These are phyloP conservation scores for Lithophane semibrunnea DNA, from an alignment of 2,888 invertebrate genomes.

Conservation along the genomic window DNA sequence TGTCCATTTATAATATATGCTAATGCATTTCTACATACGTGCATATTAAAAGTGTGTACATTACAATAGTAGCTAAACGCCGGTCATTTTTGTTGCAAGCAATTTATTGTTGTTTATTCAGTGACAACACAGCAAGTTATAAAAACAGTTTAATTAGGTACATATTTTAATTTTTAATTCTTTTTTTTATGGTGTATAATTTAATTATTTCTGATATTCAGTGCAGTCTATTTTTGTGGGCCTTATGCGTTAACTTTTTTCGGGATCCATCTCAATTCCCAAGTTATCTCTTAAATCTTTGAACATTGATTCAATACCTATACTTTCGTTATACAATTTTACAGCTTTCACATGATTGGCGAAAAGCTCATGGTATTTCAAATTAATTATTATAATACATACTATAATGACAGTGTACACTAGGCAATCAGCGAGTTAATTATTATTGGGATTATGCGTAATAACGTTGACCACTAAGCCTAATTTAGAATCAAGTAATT, in stretches of 20 bases:
- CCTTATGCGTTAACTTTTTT: not conserved
- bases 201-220: not conserved
- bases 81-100: not conserved
- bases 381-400: not conserved
- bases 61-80: not conserved
- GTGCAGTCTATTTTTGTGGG: not conserved
- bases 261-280: too few relatives aligned
- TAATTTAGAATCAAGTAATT: not conserved
- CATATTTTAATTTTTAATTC: too few relatives aligned
- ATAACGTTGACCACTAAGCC: not conserved
- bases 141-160: not conserved
- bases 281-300: not conserved
- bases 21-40: not conserved
- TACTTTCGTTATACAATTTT: not conserved
- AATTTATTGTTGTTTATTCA: not conserved
- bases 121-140: not conserved
- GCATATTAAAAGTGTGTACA: not conserved
- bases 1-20: not conserved
- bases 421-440: not conserved
- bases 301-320: not conserved
- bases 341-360: not conserved
- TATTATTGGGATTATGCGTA: constrained; percentile 8
- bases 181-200: not conserved
- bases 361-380: not conserved
- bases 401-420: not conserved